Conservation (phyloP, 2,888 invertebrate species). For the Nowickia ferox region DNA sequence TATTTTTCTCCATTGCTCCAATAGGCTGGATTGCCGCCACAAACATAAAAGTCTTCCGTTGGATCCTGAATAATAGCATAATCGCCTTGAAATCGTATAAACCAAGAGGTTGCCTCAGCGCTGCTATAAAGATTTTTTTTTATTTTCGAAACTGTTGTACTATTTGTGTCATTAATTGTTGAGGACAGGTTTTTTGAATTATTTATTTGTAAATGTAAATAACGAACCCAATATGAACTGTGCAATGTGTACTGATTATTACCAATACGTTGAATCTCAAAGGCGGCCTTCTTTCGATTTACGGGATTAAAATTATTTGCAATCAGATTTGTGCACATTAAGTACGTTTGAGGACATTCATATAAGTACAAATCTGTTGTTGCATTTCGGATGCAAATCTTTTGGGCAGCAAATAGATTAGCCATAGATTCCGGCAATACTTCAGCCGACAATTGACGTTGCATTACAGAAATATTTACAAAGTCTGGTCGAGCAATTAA, state of each 20-base stretch:
- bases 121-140: slow-evolving; percentile 77
- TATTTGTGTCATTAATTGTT: slow-evolving; percentile 55
- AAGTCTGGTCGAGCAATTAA: slow-evolving; percentile 26
- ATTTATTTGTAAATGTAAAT: slow-evolving; percentile 58
- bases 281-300: slow-evolving; percentile 75
- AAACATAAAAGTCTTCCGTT: slow-evolving; percentile 68
- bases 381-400: slow-evolving; percentile 76
- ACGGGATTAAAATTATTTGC: slow-evolving; percentile 51
- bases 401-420: slow-evolving; percentile 74
- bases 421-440: slow-evolving; percentile 73
- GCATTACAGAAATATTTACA: neutral
- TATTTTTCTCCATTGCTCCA: slow-evolving; percentile 76
- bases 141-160: slow-evolving; percentile 65
- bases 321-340: slow-evolving; percentile 75
- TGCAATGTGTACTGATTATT: slow-evolving; percentile 73
- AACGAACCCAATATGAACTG: slow-evolving; percentile 76
- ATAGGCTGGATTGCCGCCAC: slow-evolving; percentile 74
- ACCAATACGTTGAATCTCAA: slow-evolving; percentile 72
- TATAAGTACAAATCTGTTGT: slow-evolving; percentile 75
- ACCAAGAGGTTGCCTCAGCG: slow-evolving; percentile 73
- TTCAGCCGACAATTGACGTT: slow-evolving; percentile 13
- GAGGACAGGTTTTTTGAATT: slow-evolving; percentile 34
- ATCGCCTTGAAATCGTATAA: slow-evolving; percentile 64
- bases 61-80: slow-evolving; percentile 74
- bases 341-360: slow-evolving; percentile 77